Conservation (phyloP, 2,113 vertebrate genomes). For the Semnopithecus entellus region DNA sequence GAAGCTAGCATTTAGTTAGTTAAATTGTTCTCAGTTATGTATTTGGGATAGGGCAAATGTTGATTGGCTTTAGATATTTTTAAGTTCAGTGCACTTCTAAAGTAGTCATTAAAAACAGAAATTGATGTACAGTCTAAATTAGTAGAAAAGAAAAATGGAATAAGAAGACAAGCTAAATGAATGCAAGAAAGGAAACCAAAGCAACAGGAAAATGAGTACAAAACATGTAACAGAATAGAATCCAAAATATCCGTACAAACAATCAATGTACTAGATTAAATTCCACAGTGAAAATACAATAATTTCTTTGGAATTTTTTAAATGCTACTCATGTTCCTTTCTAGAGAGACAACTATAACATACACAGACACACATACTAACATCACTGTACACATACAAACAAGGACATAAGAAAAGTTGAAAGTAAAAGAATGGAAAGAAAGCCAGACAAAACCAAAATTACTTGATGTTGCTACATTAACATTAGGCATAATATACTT, state of each 20-base stretch:
- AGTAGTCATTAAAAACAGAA: background rate
- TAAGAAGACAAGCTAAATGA: background rate
- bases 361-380: background rate
- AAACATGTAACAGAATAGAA: background rate
- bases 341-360: background rate
- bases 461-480: background rate
- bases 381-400: background rate
- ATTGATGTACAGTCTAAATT: background rate
- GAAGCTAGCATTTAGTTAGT: background rate
- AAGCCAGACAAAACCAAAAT: background rate
- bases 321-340: background rate
- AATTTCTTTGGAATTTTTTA: background rate
- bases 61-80: background rate
- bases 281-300: background rate
- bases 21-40: background rate
- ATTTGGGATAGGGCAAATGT: background rate
- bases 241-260: background rate
- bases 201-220: background rate
- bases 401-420: background rate
- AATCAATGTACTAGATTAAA: background rate
- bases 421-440: background rate
- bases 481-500: background rate
- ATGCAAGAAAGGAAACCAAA: background rate
- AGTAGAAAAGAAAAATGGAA: background rate
- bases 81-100: background rate